Percentiles rank a stretch among this genome's conserved stretches.
These are phyloP conservation scores for Drosophila nigrodunni DNA, from an alignment of 1,140 invertebrate genomes.

Conservation along the genomic window DNA sequence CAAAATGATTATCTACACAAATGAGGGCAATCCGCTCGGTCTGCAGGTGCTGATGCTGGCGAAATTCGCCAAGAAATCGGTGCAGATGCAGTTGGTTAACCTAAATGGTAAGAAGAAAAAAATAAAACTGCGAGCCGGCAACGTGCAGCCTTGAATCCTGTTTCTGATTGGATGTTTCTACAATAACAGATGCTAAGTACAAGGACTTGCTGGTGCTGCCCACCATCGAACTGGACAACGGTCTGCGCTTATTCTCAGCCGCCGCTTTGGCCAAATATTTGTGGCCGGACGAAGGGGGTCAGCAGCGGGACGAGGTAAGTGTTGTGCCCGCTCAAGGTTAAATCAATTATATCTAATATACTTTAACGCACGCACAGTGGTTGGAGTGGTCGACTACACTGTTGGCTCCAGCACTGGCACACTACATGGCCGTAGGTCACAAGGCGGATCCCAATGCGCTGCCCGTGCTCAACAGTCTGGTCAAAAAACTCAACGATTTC, in stretches of 20 bases:
- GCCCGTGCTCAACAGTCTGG: conserved; percentile 84
- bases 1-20: conserved; percentile 88
- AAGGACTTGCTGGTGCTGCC: conserved; percentile 85
- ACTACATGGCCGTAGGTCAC: conserved; percentile 84
- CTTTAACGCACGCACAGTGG: conserved; percentile 85
- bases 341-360: conserved; percentile 47
- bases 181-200: conserved; percentile 66
- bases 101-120: conserved; percentile 85
- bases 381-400: conserved; percentile 91
- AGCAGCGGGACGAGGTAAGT: conserved; percentile 71
- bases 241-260: conserved; percentile 86
- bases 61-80: conserved; percentile 86
- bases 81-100: conserved; percentile 86
- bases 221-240: conserved; percentile 85
- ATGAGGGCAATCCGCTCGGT: conserved; percentile 89
- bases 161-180: conserved; percentile 48
- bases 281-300: conserved; percentile 81
- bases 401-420: conserved; percentile 87
- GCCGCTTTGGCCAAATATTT: conserved; percentile 87
- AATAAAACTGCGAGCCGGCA: conserved; percentile 22
- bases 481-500: conserved; percentile 85
- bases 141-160: conserved; percentile 38
- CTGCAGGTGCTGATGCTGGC: conserved; percentile 89
- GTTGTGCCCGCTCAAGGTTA: conserved; percentile 61
- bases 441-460: conserved; percentile 85